A percentile compares a stretch with the other conserved stretches of the same genome.
Evolutionary conservation across 2,797 vertebrate genomes (phyloP).

Genomic region (Sarcophilus harrisii): DNA sequence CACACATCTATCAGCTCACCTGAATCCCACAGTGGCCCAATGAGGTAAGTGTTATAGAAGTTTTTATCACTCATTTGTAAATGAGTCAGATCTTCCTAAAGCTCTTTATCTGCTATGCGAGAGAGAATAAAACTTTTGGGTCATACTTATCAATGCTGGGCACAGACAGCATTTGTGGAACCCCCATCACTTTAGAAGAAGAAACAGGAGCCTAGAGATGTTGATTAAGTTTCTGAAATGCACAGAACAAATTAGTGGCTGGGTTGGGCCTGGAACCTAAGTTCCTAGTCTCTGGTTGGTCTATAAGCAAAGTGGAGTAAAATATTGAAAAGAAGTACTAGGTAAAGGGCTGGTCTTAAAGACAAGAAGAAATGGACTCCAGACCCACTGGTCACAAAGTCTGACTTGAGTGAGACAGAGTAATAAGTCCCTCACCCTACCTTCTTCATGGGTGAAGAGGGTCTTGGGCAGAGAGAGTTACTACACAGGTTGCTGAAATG

Average conservation of each 20-base stretch:
- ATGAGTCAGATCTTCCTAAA: neutral
- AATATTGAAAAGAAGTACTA: neutral
- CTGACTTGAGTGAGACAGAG: neutral
- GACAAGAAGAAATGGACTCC: neutral
- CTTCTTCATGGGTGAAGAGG: neutral
- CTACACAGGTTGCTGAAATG: neutral
- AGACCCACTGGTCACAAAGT: neutral
- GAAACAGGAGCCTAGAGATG: neutral
- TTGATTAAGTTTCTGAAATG: neutral
- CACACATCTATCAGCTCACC: neutral
- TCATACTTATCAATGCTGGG: neutral
- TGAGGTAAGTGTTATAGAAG: neutral
- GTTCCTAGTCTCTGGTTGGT: neutral
- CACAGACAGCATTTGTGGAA: neutral
- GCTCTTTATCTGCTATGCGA: neutral
- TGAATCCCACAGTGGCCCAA: neutral
- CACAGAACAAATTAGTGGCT: neutral
- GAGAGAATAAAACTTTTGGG: neutral
- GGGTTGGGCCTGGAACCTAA: neutral
- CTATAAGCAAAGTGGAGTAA: neutral
- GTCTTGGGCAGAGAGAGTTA: neutral
- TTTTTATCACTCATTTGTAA: neutral
- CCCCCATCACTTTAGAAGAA: neutral
- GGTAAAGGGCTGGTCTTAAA: neutral
- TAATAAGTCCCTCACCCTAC: neutral